phyloP scores from a whole-genome alignment of 2,888 invertebrate genomes.

The Hemicrepidius hirtus region DNA sequence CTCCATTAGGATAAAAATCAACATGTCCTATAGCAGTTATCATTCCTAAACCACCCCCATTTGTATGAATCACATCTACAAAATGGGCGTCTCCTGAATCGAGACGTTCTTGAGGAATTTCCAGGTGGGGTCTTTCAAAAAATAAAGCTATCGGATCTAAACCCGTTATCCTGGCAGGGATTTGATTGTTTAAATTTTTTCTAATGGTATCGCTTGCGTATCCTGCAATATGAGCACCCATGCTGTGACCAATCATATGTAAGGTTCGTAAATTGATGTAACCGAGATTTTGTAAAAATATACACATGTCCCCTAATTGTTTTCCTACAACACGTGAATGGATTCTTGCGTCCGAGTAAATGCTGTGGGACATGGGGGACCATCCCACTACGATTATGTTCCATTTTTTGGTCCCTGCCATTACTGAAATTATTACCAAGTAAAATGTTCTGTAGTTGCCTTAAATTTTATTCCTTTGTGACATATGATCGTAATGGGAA shows the following conservation, averaged over 20 bases:
- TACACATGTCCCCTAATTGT: conserved; percentile 68
- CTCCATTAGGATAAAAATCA: conserved; percentile 79
- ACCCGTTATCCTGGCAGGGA: conserved; percentile 71
- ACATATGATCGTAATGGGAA: too few species aligned
- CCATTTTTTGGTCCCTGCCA: conserved; percentile 62
- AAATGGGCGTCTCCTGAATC: conserved; percentile 73
- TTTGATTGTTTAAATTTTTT: conserved; percentile 58
- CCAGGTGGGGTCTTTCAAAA: conserved; percentile 68
- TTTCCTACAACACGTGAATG: conserved; percentile 72
- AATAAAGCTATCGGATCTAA: conserved; percentile 76
- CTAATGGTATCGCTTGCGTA: conserved; percentile 69
- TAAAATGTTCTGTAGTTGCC: too few species aligned
- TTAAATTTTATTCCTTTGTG: too few species aligned
- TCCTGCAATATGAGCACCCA: conserved; percentile 75
- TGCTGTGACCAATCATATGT: conserved; percentile 74
- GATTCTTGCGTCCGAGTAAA: conserved; percentile 72
- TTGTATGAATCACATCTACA: conserved; percentile 76
- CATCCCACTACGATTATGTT: conserved; percentile 76
- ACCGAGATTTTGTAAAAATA: conserved; percentile 59
- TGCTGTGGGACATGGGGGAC: conserved; percentile 72
- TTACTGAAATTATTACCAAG: conserved; percentile 55
- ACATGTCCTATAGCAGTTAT: conserved; percentile 72
- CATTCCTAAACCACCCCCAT: conserved; percentile 71
- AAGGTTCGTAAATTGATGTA: conserved; percentile 61
- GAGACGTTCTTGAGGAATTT: conserved; percentile 68